Evolutionary conservation across 1,140 invertebrate species (phyloP), one percentile per base, ranked within the genome.

Genomic region (Aphaenogaster floridana): DNA sequence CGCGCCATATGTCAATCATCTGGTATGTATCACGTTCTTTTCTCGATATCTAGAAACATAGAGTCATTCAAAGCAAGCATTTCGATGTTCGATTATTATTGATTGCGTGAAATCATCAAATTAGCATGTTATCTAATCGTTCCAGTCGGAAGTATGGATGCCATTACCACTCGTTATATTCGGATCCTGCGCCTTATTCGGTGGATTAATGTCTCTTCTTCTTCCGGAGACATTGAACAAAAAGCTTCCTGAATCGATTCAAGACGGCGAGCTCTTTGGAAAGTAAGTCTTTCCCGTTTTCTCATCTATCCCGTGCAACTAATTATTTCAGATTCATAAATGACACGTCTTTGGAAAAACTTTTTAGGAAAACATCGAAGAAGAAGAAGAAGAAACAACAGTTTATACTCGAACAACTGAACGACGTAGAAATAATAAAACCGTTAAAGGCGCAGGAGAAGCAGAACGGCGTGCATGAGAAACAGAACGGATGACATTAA

Each of bases 161-260:
- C 97, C 97, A 6, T 91, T 98, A 42, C 98, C 98, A 1, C 93
- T 98, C 50, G 94, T 98, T 11, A 96, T 98, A 88, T 98, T 97
- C 93, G 97, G 97, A 28, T 92, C 95, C 0, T 94, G 97, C 9
- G 95, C 97, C 8, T 94, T 98, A 45, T 74, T 96, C 2, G 97
- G 97, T 2, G 98, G 97, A 34, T 63, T 97, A 1, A 93, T 97
- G 17, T 97, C 97, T 1, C 94, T 98, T 13, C 91, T 97, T 15
- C 95, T 98, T 81, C 98, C 98, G 0, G 98, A 98, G 96, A 98
- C 98, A 1, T 94, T 97, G 45, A 97, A 97, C 74, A 96, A 96
- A 91, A 97, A 97, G 87, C 95, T 98, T 87, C 97, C 97, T 34
- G 97, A 98, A 90, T 97, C 97, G 1, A 97, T 98, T 87, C 96